Conservation (phyloP, 1,140 invertebrate genomes). For the Drosophila grimshawi region DNA sequence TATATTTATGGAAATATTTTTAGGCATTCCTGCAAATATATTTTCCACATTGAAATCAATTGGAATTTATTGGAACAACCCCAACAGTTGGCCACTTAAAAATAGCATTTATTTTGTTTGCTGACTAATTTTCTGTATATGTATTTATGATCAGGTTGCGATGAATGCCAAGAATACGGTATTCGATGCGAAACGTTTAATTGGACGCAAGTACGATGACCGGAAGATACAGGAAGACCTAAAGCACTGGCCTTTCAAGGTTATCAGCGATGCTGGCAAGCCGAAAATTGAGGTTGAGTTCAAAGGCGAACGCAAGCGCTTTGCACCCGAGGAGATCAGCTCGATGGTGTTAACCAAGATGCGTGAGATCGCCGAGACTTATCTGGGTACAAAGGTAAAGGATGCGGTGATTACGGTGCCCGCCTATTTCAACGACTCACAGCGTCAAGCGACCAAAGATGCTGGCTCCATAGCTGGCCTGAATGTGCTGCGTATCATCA, state of each 20-base stretch:
- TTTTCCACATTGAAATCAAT: not conserved
- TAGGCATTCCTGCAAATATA: too few species aligned
- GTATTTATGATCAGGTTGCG: slow-evolving; percentile 86
- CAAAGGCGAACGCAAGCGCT: slow-evolving; percentile 90
- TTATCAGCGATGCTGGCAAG: slow-evolving; percentile 88
- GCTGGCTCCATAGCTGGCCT: slow-evolving; percentile 91
- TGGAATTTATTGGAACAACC: slow-evolving; percentile 9
- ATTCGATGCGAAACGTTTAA: slow-evolving; percentile 92
- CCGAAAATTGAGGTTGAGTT: slow-evolving; percentile 92
- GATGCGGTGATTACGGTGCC: slow-evolving; percentile 90
- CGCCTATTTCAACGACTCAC: slow-evolving; percentile 89
- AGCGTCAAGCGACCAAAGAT: slow-evolving; percentile 90
- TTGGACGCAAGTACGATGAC: slow-evolving; percentile 92
- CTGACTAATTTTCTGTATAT: slow-evolving; percentile 44
- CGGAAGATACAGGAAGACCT: slow-evolving; percentile 90
- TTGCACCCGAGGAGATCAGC: slow-evolving; percentile 94
- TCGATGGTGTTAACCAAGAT: slow-evolving; percentile 94
- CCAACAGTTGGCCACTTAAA: slow-evolving; percentile 23
- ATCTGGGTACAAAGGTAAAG: slow-evolving; percentile 86
- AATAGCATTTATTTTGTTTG: slow-evolving; percentile 6
- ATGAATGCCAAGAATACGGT: slow-evolving; percentile 95
- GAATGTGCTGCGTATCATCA: slow-evolving; percentile 93
- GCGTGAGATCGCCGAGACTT: slow-evolving; percentile 89
- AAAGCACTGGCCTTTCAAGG: slow-evolving; percentile 93
- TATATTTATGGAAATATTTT: too few species aligned